phyloP scores from a whole-genome alignment of 2,888 invertebrate genomes.

The Mactromeris polynyma region DNA sequence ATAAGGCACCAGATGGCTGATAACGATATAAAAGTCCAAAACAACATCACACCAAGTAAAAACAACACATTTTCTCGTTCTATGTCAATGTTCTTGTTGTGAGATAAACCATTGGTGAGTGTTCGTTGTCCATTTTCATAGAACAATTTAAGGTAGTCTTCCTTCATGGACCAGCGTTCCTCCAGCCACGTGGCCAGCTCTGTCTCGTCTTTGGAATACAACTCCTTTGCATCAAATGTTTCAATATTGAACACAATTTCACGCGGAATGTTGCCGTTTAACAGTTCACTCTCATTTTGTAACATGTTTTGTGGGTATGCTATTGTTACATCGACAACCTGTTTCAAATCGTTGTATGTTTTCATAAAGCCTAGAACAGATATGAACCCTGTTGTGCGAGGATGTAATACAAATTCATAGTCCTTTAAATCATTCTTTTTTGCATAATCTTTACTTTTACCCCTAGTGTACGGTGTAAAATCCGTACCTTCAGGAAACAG shows the following conservation, averaged over 20 bases:
- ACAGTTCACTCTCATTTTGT: conserved; percentile 92
- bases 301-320: conserved; percentile 93
- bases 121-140: conserved; percentile 61
- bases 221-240: conserved; percentile 78
- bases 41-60: conserved; percentile 38
- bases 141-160: conserved; percentile 82
- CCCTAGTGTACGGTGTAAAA: conserved; percentile 91
- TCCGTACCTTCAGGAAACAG: conserved; percentile 96
- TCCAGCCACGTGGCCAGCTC: conserved; percentile 84
- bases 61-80: conserved; percentile 42
- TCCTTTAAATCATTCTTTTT: conserved; percentile 89
- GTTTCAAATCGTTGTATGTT: conserved; percentile 90
- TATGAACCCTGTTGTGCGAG: conserved; percentile 92
- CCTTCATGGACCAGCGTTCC: conserved; percentile 87
- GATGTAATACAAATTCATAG: conserved; percentile 93
- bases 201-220: conserved; percentile 72
- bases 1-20: conserved; percentile 27
- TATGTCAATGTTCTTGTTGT: conserved; percentile 49
- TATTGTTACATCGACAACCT: conserved; percentile 94
- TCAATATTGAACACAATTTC: conserved; percentile 93
- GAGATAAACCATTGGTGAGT: conserved; percentile 29
- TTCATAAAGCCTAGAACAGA: conserved; percentile 87
- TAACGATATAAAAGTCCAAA: conserved; percentile 37
- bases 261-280: conserved; percentile 92
- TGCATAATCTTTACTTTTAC: conserved; percentile 92